Evolutionary conservation across 2,113 vertebrate species (phyloP).

Genomic region (Arizona elegans): DNA sequence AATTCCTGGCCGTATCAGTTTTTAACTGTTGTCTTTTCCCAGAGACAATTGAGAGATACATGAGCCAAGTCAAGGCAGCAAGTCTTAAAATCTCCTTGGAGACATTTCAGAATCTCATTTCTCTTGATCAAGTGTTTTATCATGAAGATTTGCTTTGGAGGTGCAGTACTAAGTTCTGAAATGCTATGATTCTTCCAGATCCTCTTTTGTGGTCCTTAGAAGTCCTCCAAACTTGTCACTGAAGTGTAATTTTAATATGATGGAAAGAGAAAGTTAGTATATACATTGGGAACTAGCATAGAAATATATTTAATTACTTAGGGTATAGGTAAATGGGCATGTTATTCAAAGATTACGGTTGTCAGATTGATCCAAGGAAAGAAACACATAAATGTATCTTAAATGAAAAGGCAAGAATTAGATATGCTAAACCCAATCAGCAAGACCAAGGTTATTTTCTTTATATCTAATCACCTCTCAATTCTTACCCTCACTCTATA

Average conservation of each 20-base stretch:
- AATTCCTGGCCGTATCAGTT: neutral
- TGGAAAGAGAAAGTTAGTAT: neutral
- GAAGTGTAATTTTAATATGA: neutral
- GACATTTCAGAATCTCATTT: neutral
- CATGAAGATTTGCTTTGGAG: neutral
- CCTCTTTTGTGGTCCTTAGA: neutral
- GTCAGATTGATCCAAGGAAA: neutral
- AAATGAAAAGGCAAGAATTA: neutral
- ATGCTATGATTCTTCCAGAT: neutral
- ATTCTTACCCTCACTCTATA: neutral
- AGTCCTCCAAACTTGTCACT: neutral
- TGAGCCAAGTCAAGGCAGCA: neutral
- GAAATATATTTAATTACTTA: neutral
- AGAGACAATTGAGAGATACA: neutral
- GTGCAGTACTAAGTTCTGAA: neutral
- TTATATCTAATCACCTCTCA: neutral
- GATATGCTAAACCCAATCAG: neutral
- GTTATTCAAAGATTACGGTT: neutral
- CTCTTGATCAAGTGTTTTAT: neutral
- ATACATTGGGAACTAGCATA: neutral
- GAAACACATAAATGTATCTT: neutral
- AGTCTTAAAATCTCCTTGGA: neutral
- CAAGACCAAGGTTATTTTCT: neutral
- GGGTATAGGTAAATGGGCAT: neutral
- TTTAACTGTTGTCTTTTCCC: neutral